phyloP scores from a whole-genome alignment of 2,113 vertebrate species.

The Eptatretus burgeri region DNA sequence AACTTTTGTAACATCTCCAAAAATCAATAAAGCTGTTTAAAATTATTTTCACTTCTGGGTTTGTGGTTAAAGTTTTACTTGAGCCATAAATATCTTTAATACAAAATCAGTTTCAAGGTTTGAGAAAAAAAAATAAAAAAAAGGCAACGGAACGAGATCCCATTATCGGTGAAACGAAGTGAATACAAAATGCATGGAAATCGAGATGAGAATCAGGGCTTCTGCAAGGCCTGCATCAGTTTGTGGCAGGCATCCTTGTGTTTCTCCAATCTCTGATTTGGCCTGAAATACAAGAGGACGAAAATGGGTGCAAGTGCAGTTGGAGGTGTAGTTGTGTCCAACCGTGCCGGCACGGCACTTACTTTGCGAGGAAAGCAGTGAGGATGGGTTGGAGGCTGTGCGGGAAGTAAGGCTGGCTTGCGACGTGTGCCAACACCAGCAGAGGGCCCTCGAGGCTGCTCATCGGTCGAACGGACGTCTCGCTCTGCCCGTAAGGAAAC shows the following conservation, averaged over 20 bases:
- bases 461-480: conserved; percentile 57
- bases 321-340: background rate
- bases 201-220: conserved; percentile 11
- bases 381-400: conserved; percentile 36
- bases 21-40: too few species aligned
- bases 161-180: too few species aligned
- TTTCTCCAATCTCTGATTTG: conserved; percentile 35
- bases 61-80: too few species aligned
- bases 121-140: too few species aligned
- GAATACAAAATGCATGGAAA: too few species aligned
- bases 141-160: too few species aligned
- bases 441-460: conserved; percentile 46
- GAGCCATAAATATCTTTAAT: too few species aligned
- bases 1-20: too few species aligned
- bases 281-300: conserved; percentile 19
- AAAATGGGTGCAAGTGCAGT: background rate
- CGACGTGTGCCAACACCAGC: conserved; percentile 44
- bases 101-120: too few species aligned
- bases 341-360: conserved; percentile 15
- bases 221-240: conserved; percentile 37
- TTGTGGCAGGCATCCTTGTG: conserved; percentile 34
- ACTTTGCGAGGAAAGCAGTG: conserved; percentile 62
- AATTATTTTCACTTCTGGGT: too few species aligned
- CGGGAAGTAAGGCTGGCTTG: conserved; percentile 78
- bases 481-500: conserved; percentile 27